These are phyloP conservation scores for Aix galericulata DNA, from an alignment of 2,113 vertebrate genomes.

Conservation along the genomic window DNA sequence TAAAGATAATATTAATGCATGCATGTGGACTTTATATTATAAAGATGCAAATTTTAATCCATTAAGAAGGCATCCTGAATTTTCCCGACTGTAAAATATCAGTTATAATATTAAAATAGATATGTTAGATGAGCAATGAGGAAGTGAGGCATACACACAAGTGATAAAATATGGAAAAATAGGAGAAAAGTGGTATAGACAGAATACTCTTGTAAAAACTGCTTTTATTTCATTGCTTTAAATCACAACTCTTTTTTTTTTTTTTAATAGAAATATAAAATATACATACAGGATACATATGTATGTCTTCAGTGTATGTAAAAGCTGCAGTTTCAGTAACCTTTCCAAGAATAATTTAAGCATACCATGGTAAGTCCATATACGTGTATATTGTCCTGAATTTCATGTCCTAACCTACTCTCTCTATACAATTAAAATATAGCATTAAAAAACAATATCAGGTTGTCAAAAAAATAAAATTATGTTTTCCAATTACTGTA, in stretches of 20 bases:
- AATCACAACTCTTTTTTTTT: not conserved
- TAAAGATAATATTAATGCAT: not conserved
- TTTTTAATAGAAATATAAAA: not conserved
- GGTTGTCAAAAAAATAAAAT: not conserved
- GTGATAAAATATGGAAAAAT: not conserved
- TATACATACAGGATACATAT: not conserved
- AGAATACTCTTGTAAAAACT: not conserved
- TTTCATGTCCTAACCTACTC: not conserved
- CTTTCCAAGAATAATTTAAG: not conserved
- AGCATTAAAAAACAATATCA: not conserved
- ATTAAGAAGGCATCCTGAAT: not conserved
- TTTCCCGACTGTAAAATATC: not conserved
- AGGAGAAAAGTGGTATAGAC: not conserved
- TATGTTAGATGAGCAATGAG: not conserved
- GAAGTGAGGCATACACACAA: not conserved
- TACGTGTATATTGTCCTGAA: not conserved
- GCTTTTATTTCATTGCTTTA: not conserved
- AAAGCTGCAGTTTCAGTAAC: not conserved
- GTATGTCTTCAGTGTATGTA: not conserved
- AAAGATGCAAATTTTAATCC: not conserved
- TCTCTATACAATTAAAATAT: not conserved
- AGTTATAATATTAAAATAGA: not conserved
- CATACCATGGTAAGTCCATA: not conserved
- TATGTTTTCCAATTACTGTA: not conserved
- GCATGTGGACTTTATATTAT: not conserved